Base-by-base conservation (phyloP, 2,888 invertebrate genomes). In the Osmoderma eremita region DNA sequence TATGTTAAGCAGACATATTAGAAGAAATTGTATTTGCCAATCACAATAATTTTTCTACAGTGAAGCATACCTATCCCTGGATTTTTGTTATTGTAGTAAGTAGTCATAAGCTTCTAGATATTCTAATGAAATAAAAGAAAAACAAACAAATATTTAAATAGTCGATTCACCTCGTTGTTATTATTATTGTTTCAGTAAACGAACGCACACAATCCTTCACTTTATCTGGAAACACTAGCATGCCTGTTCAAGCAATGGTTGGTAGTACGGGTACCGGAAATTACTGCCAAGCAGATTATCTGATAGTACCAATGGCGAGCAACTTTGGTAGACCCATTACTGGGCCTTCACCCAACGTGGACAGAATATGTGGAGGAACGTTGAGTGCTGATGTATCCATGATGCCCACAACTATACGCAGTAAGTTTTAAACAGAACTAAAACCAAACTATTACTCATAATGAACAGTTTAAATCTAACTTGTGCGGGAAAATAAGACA, bases 311-410 rank as follows among this genome's bases (percentile, higher is more conserved):
- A 0, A 93, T 94, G 77, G 91, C 91, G 0, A 84, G 86, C 18
- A 91, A 91, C 75, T 86, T 89, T 17, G 90, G 90, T 1, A 82
- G 89, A 65, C 78, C 83, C 3, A 78, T 79, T 3, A 85, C 86
- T 38, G 87, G 87, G 0, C 85, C 86, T 50, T 86, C 87, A 41
- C 85, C 87, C 0, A 93, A 91, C 75, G 90, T 92, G 1, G 94
- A 94, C 81, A 86, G 94, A 63, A 88, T 94, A 39, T 94, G 94
- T 75, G 94, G 94, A 0, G 93, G 93, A 2, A 90, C 91, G 0
- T 89, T 94, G 73, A 91, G 90, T 63, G 88, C 88, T 0, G 93
- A 94, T 77, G 85, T 90, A 1, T 88, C 90, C 1, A 86, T 90
- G 76, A 85, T 87, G 67, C 84, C 90, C 10, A 86, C 90, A 2